Evolutionary conservation across 2,113 vertebrate genomes (phyloP), one percentile per base, ranked within the genome.

Genomic region (Rhipidura dahli): DNA sequence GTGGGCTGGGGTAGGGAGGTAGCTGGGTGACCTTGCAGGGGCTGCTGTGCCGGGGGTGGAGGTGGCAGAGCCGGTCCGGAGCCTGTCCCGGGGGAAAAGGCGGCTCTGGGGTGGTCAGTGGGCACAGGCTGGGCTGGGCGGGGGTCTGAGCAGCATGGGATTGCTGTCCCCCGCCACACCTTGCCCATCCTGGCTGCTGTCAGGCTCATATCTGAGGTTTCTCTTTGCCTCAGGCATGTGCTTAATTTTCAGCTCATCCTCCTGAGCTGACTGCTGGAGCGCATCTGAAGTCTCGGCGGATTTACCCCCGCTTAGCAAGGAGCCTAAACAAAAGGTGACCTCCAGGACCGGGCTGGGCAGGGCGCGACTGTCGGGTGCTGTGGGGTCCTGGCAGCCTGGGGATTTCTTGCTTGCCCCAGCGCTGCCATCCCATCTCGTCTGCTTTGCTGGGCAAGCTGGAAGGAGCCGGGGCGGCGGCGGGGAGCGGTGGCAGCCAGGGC

Each of bases 231-330:
- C 4, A 3, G 47, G 28, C 35, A 2, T 1, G 21, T 33, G 45
- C 24, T 65, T 24, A 4, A 24, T 72, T 56, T 65, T 27, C 61
- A 42, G 61, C 61, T 64, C n/a, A 10, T 51, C 27, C 42, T 66
- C 53, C 79, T 5, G 45, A n/a, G 82, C 70, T 24, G 79, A 5
- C 56, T 26, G 66, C 82, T 9, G 28, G 70, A 8, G 26, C 1
- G 0, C 35, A 2, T 24, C 63, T 9, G 11, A 13, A 17, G 15
- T 3, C 81, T 70, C 59, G 0, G 8, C 0, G 4, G 73, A 42
- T 91, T 49, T 13, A 7, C 24, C 49, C 31, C 49, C 10, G 4
- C 44, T 6, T 7, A 77, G 59, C 66, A 21, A 18, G 0, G 4
- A 76, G 12, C 54, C 33, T 4, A 20, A 44, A 59, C 1, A 5